phyloP scores from a whole-genome alignment of 1,140 invertebrate species.

The Sitophilus oryzae region DNA sequence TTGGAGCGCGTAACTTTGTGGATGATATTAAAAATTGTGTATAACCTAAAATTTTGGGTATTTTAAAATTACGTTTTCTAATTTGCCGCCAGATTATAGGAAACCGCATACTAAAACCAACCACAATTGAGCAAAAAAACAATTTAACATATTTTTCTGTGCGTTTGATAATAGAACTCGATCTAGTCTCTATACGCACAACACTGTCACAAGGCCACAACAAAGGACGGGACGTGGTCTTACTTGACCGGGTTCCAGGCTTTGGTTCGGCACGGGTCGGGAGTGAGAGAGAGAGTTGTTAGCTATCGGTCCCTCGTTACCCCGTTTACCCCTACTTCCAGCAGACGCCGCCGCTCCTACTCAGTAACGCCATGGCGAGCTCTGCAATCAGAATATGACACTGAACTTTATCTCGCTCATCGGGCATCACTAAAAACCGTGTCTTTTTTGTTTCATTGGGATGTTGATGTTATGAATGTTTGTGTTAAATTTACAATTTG shows the following conservation, averaged over 20 bases:
- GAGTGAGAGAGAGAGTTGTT: conserved; percentile 49
- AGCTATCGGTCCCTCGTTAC: conserved; percentile 54
- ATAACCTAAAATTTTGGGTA: too few relatives aligned
- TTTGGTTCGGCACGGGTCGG: conserved; percentile 23
- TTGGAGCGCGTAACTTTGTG: too few relatives aligned
- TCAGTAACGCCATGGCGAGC: conserved; percentile 53
- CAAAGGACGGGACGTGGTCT: conserved; percentile 41
- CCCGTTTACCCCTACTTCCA: conserved; percentile 51
- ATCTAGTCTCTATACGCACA: conserved; percentile 39
- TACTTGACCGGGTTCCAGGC: conserved; percentile 43
- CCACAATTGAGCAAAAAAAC: conserved; percentile 1
- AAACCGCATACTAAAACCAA: too few relatives aligned
- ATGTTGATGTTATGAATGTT: too few relatives aligned
- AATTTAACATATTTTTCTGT: conserved; percentile 15
- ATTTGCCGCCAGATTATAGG: too few relatives aligned
- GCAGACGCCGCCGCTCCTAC: conserved; percentile 54
- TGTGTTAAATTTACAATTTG: too few relatives aligned
- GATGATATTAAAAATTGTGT: too few relatives aligned
- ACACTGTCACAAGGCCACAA: conserved; percentile 46
- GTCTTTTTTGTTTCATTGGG: neutral
- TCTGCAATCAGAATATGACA: conserved; percentile 54
- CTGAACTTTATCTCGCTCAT: conserved; percentile 17
- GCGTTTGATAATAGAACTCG: conserved; percentile 15
- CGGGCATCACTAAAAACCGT: neutral
- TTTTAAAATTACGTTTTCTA: too few relatives aligned